phyloP scores from a whole-genome alignment of 2,797 vertebrate species.

The Ctenochaetus hawaiiensis region DNA sequence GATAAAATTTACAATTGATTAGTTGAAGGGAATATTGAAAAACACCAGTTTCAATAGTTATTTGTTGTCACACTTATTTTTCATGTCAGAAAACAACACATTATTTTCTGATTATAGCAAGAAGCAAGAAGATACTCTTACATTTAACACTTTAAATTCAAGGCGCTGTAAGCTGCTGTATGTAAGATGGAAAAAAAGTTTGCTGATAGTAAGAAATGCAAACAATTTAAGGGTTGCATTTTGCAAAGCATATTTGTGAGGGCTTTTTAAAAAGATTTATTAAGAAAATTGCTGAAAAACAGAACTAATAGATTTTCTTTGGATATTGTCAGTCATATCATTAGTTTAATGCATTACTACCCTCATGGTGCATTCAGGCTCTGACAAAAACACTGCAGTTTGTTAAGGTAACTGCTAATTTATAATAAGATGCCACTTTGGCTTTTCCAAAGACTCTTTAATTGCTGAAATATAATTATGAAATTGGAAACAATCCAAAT shows the following conservation, averaged over 20 bases:
- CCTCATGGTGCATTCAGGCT: not conserved
- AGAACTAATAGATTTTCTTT: not conserved
- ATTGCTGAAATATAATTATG: slow-evolving; percentile 64
- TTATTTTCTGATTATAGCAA: not conserved
- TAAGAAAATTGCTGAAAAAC: not conserved
- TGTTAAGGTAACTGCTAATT: slow-evolving; percentile 19
- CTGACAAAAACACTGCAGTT: slow-evolving; percentile 29
- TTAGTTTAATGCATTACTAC: not conserved
- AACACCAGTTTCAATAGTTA: not conserved
- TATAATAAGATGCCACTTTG: slow-evolving; percentile 28
- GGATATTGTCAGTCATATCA: not conserved
- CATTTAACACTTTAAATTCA: not conserved
- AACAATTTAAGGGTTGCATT: not conserved
- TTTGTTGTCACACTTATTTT: not conserved
- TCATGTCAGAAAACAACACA: not conserved
- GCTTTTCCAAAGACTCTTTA: slow-evolving; percentile 50
- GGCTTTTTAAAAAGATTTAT: not conserved
- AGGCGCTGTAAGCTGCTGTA: not conserved
- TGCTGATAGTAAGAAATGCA: not conserved
- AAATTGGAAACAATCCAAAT: slow-evolving; percentile 76
- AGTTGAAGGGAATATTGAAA: not conserved
- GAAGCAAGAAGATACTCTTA: not conserved
- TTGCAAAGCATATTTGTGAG: not conserved
- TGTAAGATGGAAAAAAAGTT: not conserved
- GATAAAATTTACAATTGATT: not conserved